phyloP scores from a whole-genome alignment of 2,113 vertebrate species.

The Motacilla tschutschensis region DNA sequence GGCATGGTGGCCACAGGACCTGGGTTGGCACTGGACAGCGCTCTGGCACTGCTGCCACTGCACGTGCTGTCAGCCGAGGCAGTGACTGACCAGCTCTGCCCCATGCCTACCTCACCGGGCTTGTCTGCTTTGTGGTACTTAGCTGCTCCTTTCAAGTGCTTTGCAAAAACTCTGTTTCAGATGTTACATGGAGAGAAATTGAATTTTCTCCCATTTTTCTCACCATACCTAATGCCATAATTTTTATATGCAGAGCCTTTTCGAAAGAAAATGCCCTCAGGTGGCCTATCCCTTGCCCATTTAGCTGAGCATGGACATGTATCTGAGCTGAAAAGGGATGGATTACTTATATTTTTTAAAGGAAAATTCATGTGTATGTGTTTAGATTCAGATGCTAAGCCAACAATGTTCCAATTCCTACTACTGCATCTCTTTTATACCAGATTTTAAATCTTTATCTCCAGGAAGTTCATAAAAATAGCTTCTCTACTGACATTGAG shows the following conservation, averaged over 20 bases:
- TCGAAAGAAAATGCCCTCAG: not conserved
- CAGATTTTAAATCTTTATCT: not conserved
- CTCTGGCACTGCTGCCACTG: not conserved
- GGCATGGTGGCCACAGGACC: fast-evolving
- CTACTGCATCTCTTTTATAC: not conserved
- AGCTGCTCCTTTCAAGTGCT: not conserved
- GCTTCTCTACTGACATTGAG: not conserved
- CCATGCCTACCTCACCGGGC: fast-evolving
- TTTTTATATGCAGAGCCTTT: not conserved
- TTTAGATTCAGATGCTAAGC: not conserved
- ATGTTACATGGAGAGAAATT: not conserved
- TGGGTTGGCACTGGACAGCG: too few relatives aligned
- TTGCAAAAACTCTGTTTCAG: not conserved
- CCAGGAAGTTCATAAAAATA: not conserved
- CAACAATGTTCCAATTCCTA: not conserved
- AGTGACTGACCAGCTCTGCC: fast-evolving
- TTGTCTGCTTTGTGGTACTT: not conserved
- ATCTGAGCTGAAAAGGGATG: not conserved
- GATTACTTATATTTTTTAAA: not conserved
- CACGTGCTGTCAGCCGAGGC: not conserved
- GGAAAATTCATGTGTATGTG: not conserved
- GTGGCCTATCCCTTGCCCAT: not conserved
- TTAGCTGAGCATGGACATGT: not conserved
- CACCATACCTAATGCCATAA: not conserved
- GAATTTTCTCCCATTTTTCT: not conserved